These are phyloP conservation scores for Phalacrocorax brasilianus DNA, from an alignment of 2,113 vertebrate species.

Conservation along the genomic window DNA sequence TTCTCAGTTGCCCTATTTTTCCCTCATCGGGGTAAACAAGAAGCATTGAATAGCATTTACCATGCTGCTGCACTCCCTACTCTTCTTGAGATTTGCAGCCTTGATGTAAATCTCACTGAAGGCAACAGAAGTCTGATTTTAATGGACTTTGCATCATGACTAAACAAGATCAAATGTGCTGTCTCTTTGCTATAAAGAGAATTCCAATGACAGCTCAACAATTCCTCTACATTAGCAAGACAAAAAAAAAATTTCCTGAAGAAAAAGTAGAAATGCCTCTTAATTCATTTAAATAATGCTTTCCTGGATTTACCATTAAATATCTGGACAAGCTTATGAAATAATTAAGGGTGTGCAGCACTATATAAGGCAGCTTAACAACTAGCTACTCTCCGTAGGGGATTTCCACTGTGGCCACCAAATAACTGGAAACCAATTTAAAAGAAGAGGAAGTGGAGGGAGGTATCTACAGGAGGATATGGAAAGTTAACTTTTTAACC, in stretches of 20 bases:
- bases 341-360: background rate
- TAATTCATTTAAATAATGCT: background rate
- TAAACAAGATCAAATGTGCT: background rate
- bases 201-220: background rate
- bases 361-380: background rate
- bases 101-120: background rate
- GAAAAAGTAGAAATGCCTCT: background rate
- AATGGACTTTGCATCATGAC: background rate
- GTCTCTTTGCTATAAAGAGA: background rate
- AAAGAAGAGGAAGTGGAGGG: background rate
- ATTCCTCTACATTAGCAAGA: background rate
- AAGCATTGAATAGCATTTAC: background rate
- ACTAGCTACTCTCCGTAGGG: background rate
- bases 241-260: background rate
- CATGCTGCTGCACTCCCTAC: background rate
- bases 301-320: background rate
- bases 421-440: background rate
- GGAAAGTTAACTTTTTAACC: background rate
- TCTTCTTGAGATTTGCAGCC: background rate
- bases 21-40: background rate
- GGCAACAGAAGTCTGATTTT: background rate
- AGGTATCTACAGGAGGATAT: background rate
- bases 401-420: background rate
- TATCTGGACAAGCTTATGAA: background rate
- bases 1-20: background rate